Conservation (phyloP, 2,797 vertebrate genomes). For the Melanotaenia parkinsoni region DNA sequence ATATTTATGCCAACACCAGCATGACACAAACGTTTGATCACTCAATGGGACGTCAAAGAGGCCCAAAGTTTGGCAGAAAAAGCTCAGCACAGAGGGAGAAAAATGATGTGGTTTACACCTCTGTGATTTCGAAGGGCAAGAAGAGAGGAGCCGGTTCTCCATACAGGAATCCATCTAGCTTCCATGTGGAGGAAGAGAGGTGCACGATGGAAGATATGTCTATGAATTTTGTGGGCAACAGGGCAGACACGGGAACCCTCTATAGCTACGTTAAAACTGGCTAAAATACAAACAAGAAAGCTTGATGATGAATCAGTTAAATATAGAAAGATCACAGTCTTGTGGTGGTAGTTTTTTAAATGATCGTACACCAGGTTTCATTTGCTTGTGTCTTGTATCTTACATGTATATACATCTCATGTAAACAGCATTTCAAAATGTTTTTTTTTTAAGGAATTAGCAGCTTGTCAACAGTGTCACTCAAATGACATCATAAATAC, state of each 20-base stretch:
- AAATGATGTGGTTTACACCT: background rate
- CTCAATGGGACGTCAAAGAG: background rate
- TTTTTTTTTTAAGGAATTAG: no score
- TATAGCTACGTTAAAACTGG: background rate
- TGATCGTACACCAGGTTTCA: no score
- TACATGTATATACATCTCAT: no score
- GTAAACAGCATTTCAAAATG: no score
- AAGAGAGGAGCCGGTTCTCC: background rate
- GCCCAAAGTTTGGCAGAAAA: background rate
- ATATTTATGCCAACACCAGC: background rate
- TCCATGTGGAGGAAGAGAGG: background rate
- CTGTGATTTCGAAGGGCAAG: background rate
- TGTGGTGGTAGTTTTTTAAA: no score
- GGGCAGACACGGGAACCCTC: background rate
- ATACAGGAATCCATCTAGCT: no score
- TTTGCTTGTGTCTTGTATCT: no score
- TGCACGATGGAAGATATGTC: background rate
- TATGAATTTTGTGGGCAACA: background rate
- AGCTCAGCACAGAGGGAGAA: background rate
- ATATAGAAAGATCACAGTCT: no score
- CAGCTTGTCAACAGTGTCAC: no score
- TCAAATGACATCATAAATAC: no score
- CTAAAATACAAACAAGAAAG: background rate
- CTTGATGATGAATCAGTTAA: no score
- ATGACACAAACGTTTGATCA: background rate